phyloP scores from a whole-genome alignment of 2,888 invertebrate species.

The Nymphalis polychloros region DNA sequence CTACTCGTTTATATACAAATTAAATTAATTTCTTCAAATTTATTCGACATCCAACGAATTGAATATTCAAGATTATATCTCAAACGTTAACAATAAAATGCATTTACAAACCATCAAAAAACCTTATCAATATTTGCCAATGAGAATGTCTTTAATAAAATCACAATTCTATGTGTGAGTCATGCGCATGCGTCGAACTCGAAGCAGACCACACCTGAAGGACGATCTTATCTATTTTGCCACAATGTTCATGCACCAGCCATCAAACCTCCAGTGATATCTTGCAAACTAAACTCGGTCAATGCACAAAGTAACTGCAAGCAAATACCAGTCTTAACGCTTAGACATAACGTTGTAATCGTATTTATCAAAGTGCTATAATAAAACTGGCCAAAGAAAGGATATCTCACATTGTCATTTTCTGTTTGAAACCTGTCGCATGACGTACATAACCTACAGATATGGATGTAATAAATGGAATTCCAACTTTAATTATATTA shows the following conservation, averaged over 20 bases:
- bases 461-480: slow-evolving; percentile 13
- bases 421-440: slow-evolving; percentile 46
- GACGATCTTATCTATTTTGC: slow-evolving; percentile 64
- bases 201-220: slow-evolving; percentile 66
- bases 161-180: slow-evolving; percentile 29
- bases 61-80: too few species aligned
- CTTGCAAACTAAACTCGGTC: slow-evolving; percentile 19
- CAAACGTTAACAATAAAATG: not conserved
- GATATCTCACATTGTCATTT: slow-evolving; percentile 60
- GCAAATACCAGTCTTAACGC: slow-evolving; percentile 43
- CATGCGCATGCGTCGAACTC: slow-evolving; percentile 1
- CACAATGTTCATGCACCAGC: slow-evolving; percentile 49
- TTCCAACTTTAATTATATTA: slow-evolving; percentile 8
- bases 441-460: slow-evolving; percentile 31
- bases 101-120: not conserved
- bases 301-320: slow-evolving; percentile 8
- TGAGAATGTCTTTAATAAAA: not conserved
- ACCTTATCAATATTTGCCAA: slow-evolving; percentile 12
- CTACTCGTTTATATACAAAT: too few species aligned
- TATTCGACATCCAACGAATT: too few species aligned
- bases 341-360: not conserved
- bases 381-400: slow-evolving; percentile 43
- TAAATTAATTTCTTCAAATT: too few species aligned
- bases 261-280: slow-evolving; percentile 49
- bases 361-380: slow-evolving; percentile 27